phyloP scores from a whole-genome alignment of 2,113 vertebrate species.

The Mustela lutreola region DNA sequence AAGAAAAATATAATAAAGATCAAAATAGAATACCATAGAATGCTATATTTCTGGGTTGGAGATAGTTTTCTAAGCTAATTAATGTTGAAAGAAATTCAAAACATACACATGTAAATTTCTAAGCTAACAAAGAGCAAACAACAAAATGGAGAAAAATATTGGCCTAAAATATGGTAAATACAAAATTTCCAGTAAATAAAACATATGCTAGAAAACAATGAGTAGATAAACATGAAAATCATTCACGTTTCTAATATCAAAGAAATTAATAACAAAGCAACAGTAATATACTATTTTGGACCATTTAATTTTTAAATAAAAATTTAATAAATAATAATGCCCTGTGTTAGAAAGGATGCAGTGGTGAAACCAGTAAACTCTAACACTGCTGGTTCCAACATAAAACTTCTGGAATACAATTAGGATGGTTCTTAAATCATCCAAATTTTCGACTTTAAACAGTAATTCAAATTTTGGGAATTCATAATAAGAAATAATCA shows the following conservation, averaged over 20 bases:
- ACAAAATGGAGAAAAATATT: slow-evolving; percentile 40
- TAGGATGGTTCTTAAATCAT: slow-evolving; percentile 6
- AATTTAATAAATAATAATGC: neutral
- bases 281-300: neutral
- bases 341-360: neutral
- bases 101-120: neutral
- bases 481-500: neutral
- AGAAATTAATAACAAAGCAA: slow-evolving; percentile 18
- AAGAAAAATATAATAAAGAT: slow-evolving; percentile 20
- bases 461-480: neutral
- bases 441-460: neutral
- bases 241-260: slow-evolving; percentile 30
- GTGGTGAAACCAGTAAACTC: neutral
- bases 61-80: neutral
- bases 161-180: neutral
- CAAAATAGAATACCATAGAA: neutral
- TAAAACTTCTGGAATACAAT: neutral
- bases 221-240: slow-evolving; percentile 30
- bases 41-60: neutral
- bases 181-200: slow-evolving; percentile 37
- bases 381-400: neutral
- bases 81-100: slow-evolving; percentile 29
- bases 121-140: neutral
- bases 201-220: neutral
- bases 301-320: slow-evolving; percentile 38